Percentiles rank a stretch among this genome's conserved stretches.
Conservation (phyloP, 2,888 invertebrate species). For the Pimpla rufipes region DNA sequence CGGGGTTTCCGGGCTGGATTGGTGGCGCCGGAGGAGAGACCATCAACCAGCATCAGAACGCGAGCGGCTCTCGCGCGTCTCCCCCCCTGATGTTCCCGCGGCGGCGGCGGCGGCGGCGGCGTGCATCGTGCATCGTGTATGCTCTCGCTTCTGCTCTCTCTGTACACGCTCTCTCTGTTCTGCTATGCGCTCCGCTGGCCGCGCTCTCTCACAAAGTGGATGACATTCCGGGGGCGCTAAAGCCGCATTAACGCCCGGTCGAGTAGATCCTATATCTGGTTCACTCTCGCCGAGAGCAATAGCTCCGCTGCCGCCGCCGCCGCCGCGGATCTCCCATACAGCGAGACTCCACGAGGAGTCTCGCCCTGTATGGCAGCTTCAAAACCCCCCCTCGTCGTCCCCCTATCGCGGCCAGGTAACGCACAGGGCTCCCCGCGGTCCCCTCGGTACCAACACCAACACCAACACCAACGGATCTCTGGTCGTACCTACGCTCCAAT, state of each 20-base stretch:
- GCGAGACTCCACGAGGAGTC: constrained; percentile 32
- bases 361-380: constrained; percentile 36
- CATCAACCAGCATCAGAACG: constrained; percentile 65
- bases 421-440: no score
- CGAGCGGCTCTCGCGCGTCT: constrained; percentile 17
- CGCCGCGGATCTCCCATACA: no score
- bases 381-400: background rate
- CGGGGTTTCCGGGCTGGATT: constrained; percentile 50
- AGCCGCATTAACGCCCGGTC: constrained; percentile 71
- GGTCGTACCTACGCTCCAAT: constrained; percentile 41
- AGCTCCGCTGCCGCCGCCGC: no score
- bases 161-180: constrained; percentile 38
- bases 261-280: constrained; percentile 66
- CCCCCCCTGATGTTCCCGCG: background rate
- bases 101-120: constrained; percentile 29
- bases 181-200: constrained; percentile 50
- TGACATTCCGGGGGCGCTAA: constrained; percentile 69
- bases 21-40: constrained; percentile 16
- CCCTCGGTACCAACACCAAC: background rate
- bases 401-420: constrained; percentile 3
- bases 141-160: constrained; percentile 14
- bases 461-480: constrained; percentile 1
- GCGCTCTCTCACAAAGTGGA: constrained; percentile 69
- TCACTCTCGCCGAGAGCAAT: constrained; percentile 39
- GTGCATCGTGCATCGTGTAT: constrained; percentile 26